phyloP scores from a whole-genome alignment of 2,888 invertebrate species.

The Polia nebulosa region DNA sequence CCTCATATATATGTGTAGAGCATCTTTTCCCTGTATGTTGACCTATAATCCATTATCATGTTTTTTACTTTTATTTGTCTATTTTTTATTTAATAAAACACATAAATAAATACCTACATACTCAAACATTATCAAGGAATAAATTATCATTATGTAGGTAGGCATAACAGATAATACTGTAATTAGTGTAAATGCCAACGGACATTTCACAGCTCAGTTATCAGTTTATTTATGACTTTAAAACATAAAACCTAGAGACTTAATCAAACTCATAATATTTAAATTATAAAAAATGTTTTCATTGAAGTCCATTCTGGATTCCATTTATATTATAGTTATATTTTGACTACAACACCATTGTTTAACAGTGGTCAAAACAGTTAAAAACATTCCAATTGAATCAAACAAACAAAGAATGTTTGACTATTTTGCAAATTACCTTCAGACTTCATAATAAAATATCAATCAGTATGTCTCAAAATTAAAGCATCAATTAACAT shows the following conservation, averaged over 20 bases:
- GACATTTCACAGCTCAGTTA: conserved; percentile 31
- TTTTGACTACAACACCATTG: not conserved
- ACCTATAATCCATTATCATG: not conserved
- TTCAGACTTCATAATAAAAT: conserved; percentile 14
- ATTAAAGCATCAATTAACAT: conserved; percentile 1
- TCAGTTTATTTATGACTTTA: conserved; percentile 31
- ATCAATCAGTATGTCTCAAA: not conserved
- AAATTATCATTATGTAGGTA: conserved; percentile 47
- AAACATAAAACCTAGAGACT: not conserved
- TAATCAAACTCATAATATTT: not conserved
- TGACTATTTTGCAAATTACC: conserved; percentile 4
- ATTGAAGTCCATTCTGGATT: not conserved
- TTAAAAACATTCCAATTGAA: not conserved
- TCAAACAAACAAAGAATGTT: not conserved
- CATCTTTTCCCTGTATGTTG: not conserved
- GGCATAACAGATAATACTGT: conserved; percentile 42
- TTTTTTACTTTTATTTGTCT: conserved; percentile 17
- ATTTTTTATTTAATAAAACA: not conserved
- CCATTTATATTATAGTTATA: not conserved
- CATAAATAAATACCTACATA: conserved; percentile 27
- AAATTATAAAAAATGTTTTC: not conserved
- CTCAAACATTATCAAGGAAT: conserved; percentile 34
- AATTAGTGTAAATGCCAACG: conserved; percentile 3
- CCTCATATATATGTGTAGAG: conserved; percentile 27
- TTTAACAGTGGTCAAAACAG: not conserved